These are phyloP conservation scores for Pristionchus entomophagus DNA, from an alignment of 2,888 invertebrate genomes.

Conservation along the genomic window DNA sequence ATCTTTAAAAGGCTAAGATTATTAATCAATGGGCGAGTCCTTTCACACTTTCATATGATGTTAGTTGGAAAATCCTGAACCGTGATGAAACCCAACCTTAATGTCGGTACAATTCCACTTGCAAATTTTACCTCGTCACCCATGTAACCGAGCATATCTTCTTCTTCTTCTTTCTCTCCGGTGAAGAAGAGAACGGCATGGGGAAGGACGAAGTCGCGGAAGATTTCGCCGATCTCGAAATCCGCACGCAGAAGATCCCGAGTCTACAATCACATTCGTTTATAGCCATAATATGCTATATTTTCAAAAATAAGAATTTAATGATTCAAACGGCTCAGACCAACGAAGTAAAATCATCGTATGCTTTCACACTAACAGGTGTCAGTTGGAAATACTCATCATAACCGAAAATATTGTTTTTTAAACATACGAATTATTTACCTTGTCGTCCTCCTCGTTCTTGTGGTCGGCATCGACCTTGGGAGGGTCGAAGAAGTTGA, in stretches of 20 bases:
- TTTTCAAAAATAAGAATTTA: not conserved
- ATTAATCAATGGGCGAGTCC: not conserved
- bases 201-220: conserved; percentile 96
- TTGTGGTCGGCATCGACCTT: conserved; percentile 63
- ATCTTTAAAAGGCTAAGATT: not conserved
- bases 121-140: conserved; percentile 51
- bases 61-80: conserved; percentile 7
- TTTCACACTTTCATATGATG: conserved; percentile 16
- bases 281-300: not conserved
- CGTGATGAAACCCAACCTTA: too few species aligned
- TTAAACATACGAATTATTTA: not conserved
- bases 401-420: too few species aligned
- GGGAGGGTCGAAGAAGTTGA: conserved; percentile 98
- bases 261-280: conserved; percentile 76
- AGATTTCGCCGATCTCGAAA: conserved; percentile 98
- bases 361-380: not conserved
- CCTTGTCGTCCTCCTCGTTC: conserved; percentile 61
- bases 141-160: conserved; percentile 55
- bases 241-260: conserved; percentile 91
- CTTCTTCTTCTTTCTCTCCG: conserved; percentile 80
- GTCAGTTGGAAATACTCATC: not conserved
- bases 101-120: too few species aligned
- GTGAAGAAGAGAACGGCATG: conserved; percentile 96
- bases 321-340: not conserved
- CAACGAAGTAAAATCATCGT: conserved; percentile 13